Evolutionary conservation across 1,140 invertebrate species (phyloP).

Genomic region (Sarcophaga peregrina): DNA sequence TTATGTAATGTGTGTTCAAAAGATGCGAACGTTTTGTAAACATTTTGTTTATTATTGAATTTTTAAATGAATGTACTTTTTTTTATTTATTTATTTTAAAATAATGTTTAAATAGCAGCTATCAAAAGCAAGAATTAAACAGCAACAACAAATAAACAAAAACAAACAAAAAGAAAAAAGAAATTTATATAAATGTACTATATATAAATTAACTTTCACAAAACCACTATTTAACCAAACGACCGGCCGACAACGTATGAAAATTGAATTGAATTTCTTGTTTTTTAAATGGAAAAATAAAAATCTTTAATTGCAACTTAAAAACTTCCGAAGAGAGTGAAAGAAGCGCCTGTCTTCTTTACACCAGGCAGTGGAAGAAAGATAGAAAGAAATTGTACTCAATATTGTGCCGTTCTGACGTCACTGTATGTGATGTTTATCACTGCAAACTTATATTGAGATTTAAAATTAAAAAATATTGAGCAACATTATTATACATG

Average conservation of each 20-base stretch:
- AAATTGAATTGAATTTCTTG: conserved; percentile 22
- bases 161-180: neutral
- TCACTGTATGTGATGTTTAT: conserved; percentile 1
- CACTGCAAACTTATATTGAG: conserved; percentile 9
- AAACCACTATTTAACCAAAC: conserved; percentile 2
- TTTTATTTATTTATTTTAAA: neutral
- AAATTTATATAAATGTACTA: neutral
- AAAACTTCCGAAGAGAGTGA: conserved; percentile 12
- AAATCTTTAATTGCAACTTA: conserved; percentile 15
- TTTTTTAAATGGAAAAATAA: conserved; percentile 9
- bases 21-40: conserved; percentile 63
- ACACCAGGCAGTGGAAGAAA: neutral
- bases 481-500: neutral
- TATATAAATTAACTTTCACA: neutral
- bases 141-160: neutral
- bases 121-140: no score
- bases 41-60: conserved; percentile 57
- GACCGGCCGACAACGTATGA: conserved; percentile 4
- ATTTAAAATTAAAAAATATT: neutral
- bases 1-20: conserved; percentile 48
- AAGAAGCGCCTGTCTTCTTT: neutral
- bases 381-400: neutral
- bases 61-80: no score
- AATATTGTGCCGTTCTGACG: neutral
- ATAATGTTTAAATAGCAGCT: neutral